A percentile compares a stretch with the other conserved stretches of the same genome.
Conservation (phyloP, 2,113 vertebrate species). For the Numenius arquata region DNA sequence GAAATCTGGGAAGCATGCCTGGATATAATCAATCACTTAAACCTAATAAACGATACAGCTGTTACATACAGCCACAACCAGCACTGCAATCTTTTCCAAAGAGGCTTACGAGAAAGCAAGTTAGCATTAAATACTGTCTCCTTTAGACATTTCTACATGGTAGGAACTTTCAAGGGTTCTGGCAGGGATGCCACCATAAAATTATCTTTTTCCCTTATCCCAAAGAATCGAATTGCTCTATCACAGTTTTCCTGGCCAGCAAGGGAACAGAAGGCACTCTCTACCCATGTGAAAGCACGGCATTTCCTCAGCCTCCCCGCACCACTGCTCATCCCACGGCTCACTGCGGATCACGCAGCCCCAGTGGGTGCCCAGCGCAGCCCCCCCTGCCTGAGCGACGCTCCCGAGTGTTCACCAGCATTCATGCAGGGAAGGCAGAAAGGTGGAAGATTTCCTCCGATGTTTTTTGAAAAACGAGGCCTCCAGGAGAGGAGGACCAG, state of each 20-base stretch:
- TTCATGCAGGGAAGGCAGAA: background rate
- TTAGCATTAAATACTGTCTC: background rate
- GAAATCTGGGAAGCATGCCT: constrained; percentile 33
- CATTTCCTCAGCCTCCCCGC: background rate
- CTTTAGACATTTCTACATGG: background rate
- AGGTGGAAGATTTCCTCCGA: background rate
- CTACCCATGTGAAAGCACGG: background rate
- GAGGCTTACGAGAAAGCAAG: background rate
- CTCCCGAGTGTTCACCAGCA: background rate
- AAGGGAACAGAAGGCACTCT: background rate
- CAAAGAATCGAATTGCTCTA: background rate
- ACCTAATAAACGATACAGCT: constrained; percentile 41
- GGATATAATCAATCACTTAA: constrained; percentile 35
- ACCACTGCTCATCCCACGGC: background rate
- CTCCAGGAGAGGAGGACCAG: background rate
- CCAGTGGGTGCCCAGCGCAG: background rate
- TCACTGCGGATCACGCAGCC: accelerated
- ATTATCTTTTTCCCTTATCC: background rate
- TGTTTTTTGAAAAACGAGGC: background rate
- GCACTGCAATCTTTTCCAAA: background rate
- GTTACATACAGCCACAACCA: background rate
- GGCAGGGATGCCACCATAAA: background rate
- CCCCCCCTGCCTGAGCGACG: accelerated
- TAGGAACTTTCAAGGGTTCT: background rate
- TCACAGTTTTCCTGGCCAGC: background rate